These are phyloP conservation scores for Eupithecia exiguata DNA, from an alignment of 2,888 invertebrate genomes.

Conservation along the genomic window DNA sequence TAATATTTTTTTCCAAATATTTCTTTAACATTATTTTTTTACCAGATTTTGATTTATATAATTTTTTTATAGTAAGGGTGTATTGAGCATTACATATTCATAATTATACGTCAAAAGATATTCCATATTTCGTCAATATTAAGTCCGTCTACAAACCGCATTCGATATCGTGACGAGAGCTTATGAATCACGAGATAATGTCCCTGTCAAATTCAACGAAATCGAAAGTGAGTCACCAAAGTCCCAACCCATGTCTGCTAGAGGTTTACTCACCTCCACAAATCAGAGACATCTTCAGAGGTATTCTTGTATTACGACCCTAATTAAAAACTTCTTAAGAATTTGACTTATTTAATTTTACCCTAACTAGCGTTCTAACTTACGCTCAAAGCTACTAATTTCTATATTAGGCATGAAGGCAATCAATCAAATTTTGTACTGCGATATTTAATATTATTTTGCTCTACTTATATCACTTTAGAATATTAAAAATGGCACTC, in stretches of 20 bases:
- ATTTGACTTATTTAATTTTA: slow-evolving; percentile 44
- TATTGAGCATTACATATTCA: not conserved
- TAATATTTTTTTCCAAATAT: not conserved
- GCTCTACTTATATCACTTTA: slow-evolving; percentile 70
- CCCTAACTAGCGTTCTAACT: slow-evolving; percentile 74
- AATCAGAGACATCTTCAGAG: slow-evolving; percentile 72
- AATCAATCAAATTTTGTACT: slow-evolving; percentile 80
- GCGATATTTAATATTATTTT: slow-evolving; percentile 68
- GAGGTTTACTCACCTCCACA: slow-evolving; percentile 75
- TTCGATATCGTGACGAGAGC: slow-evolving; percentile 44
- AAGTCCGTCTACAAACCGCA: slow-evolving; percentile 33
- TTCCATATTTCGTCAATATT: not conserved
- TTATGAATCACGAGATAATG: slow-evolving; percentile 46
- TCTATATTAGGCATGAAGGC: slow-evolving; percentile 78
- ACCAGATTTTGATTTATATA: not conserved
- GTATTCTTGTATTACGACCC: slow-evolving; percentile 54
- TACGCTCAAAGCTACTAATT: slow-evolving; percentile 65
- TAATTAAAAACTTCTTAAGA: slow-evolving; percentile 46
- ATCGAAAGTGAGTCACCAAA: slow-evolving; percentile 43
- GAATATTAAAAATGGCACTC: slow-evolving; percentile 76
- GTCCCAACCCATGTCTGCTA: slow-evolving; percentile 32
- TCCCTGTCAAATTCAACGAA: slow-evolving; percentile 39
- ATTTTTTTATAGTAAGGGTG: not conserved
- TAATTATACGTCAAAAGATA: not conserved
- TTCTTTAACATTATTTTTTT: not conserved